Evolutionary conservation across 2,888 invertebrate genomes (phyloP).

Genomic region (Amphipyra tragopoginis): DNA sequence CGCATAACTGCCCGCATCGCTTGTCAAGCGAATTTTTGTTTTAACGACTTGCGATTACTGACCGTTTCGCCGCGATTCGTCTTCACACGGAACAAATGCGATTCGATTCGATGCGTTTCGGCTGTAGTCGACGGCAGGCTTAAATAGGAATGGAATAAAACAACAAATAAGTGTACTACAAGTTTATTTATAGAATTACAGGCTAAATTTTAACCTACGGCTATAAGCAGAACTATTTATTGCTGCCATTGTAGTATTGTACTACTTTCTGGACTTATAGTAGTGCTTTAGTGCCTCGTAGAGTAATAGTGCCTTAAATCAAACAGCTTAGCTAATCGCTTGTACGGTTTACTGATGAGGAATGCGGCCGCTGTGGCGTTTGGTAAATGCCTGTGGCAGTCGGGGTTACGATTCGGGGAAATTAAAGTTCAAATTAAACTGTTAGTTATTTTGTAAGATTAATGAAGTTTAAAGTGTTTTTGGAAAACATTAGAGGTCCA

Average conservation of each 20-base stretch:
- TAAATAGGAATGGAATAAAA: conserved; percentile 52
- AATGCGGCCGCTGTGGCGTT: conserved; percentile 3
- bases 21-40: no score
- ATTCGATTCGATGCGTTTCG: no score
- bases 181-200: conserved; percentile 64
- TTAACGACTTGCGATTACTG: no score
- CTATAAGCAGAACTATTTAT: conserved; percentile 62
- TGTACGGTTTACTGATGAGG: background rate
- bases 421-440: background rate
- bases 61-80: no score
- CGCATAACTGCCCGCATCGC: no score
- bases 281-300: conserved; percentile 35
- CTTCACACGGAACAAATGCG: no score
- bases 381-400: background rate
- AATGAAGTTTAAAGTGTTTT: no score
- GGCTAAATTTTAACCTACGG: conserved; percentile 52
- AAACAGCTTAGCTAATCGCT: background rate
- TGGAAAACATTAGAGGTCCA: no score
- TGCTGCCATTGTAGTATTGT: conserved; percentile 45
- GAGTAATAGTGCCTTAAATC: conserved; percentile 6
- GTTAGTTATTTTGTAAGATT: background rate
- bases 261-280: conserved; percentile 37
- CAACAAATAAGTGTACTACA: conserved; percentile 57
- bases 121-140: no score
- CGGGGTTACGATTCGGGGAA: background rate